Evolutionary conservation across 2,113 vertebrate genomes (phyloP).

Genomic region (Tetraodon nigroviridis): DNA sequence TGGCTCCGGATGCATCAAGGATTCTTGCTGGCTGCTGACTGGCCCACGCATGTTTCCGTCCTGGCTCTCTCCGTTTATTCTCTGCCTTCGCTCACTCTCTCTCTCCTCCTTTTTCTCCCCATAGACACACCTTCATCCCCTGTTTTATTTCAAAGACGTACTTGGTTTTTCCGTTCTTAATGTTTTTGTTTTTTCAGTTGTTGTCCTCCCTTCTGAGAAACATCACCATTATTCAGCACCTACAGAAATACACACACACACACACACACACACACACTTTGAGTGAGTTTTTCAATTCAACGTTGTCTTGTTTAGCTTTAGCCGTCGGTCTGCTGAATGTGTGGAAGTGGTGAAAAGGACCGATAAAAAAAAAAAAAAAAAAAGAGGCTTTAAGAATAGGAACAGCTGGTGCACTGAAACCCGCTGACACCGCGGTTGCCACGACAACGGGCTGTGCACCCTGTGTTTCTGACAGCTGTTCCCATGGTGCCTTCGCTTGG

Average conservation of each 20-base stretch:
- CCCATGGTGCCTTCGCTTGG: constrained; percentile 54
- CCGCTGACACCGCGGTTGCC: constrained; percentile 58
- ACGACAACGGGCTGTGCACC: constrained; percentile 60
- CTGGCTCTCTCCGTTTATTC: constrained; percentile 39
- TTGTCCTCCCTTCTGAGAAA: neutral
- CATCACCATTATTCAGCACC: too few relatives aligned
- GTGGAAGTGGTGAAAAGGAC: constrained; percentile 21
- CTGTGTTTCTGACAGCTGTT: constrained; percentile 69
- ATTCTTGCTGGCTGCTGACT: constrained; percentile 41
- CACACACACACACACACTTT: too few relatives aligned
- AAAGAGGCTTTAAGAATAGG: constrained; percentile 35
- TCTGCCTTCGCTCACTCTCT: constrained; percentile 18
- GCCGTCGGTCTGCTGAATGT: constrained; percentile 8
- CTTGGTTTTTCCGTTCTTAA: too few relatives aligned
- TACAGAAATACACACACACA: too few relatives aligned
- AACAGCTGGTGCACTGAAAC: constrained; percentile 58
- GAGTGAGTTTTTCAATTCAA: too few relatives aligned
- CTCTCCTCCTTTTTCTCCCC: constrained; percentile 12
- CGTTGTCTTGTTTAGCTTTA: neutral
- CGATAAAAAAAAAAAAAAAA: constrained; percentile 12
- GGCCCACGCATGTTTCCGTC: constrained; percentile 54
- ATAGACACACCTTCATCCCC: constrained; percentile 27
- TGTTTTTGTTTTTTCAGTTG: constrained; percentile 12
- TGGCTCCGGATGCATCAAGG: constrained; percentile 50
- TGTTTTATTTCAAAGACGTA: neutral